These are phyloP conservation scores for Apotomis turbidana DNA, from an alignment of 2,888 invertebrate species.

Conservation along the genomic window DNA sequence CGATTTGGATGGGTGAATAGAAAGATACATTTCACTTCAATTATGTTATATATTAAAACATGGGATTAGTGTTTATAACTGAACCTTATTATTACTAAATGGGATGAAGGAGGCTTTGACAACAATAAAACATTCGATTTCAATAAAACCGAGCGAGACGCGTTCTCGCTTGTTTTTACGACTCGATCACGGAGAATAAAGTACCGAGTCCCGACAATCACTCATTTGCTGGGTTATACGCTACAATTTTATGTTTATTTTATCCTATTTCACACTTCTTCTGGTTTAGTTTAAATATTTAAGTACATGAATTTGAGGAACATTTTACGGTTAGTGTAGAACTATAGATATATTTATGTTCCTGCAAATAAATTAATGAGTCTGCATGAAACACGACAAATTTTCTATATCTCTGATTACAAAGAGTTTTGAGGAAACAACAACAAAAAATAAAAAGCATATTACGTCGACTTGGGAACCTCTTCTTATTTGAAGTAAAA, in stretches of 20 bases:
- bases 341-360: too few relatives aligned
- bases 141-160: conserved; percentile 54
- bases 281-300: conserved; percentile 33
- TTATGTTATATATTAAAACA: neutral
- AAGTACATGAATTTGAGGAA: neutral
- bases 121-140: conserved; percentile 48
- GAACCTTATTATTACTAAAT: neutral
- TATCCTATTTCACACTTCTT: conserved; percentile 69
- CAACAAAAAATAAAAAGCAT: too few relatives aligned
- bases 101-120: neutral
- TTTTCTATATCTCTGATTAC: too few relatives aligned
- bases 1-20: neutral
- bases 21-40: neutral
- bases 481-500: too few relatives aligned
- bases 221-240: conserved; percentile 70
- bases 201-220: conserved; percentile 65
- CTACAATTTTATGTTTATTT: conserved; percentile 68
- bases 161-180: conserved; percentile 61
- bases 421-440: too few relatives aligned
- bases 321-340: neutral
- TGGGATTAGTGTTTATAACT: neutral
- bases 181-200: conserved; percentile 63
- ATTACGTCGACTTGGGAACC: too few relatives aligned
- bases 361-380: too few relatives aligned
- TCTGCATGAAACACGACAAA: too few relatives aligned